Base-by-base conservation (phyloP, 1,140 invertebrate genomes). In the Drosophila burlai region DNA sequence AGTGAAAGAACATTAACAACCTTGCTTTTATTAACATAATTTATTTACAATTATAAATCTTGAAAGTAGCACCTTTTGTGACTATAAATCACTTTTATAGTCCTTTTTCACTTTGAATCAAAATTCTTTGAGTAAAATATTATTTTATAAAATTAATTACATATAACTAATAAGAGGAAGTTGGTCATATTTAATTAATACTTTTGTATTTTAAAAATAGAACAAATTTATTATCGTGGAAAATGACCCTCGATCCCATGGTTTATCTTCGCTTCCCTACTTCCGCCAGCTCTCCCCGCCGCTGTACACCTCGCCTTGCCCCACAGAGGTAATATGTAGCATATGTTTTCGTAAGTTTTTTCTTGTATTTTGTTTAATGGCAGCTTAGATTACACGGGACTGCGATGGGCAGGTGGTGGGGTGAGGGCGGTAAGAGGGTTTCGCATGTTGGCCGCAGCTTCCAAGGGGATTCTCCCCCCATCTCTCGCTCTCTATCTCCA, bases 301-400 rank as follows among this genome's bases (percentile, higher is more conserved):
- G 65, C 60, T 50, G 55, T 63, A 38, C 21, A 24, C 47, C 49
- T 66, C 54, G 54, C 49, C 47, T 57, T 62, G 54, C 54, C 62
- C 75, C 67, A 66, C 81, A 80, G 74, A 82, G 81, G 85, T 89
- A 89, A 90, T 90, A 91, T 91, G 85, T 90, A 90, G 85, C 85
- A 90, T 91, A 90, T 90, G 85, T 90, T 90, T 90, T 90, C 82
- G 85, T 89, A 89, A 90, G 84, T 89, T 89, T 89, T 73, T 89
- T 89, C 85, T 89, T 89, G 85, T 90, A 90, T 90, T 89, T 89
- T 90, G 81, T 90, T 90, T 90, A 90, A 90, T 90, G 85, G 85
- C 85, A 90, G 85, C 85, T 90, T 90, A 86, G 85, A 90, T 90
- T 90, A 90, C 85, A 90, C 67, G 79, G 58, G 58, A 59, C 42